phyloP scores from a whole-genome alignment of 2,797 vertebrate genomes.

The Tenualosa ilisha region DNA sequence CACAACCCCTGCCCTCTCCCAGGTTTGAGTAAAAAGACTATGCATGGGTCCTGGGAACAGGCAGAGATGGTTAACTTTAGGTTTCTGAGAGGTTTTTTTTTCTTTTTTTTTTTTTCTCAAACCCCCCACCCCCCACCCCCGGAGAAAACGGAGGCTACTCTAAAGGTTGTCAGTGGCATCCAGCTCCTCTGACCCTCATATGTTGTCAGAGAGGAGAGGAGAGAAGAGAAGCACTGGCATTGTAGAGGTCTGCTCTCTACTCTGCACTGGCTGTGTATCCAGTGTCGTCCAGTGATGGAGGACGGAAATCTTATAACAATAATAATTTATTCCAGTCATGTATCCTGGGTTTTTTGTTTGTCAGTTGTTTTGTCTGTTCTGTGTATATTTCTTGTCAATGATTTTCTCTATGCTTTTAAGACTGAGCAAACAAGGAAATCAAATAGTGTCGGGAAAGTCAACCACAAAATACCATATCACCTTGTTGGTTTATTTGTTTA shows the following conservation, averaged over 20 bases:
- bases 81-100: background rate
- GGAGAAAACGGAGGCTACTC: background rate
- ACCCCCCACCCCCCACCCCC: too few relatives aligned
- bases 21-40: conserved; percentile 31
- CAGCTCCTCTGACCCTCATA: conserved; percentile 32
- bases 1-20: conserved; percentile 21
- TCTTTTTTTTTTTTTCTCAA: background rate
- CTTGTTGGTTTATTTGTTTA: background rate
- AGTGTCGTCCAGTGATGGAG: background rate
- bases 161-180: background rate
- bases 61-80: conserved; percentile 28
- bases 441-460: conserved; percentile 32
- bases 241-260: conserved; percentile 50
- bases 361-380: conserved; percentile 41
- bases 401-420: conserved; percentile 51
- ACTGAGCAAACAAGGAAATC: conserved; percentile 52
- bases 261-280: conserved; percentile 55
- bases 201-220: conserved; percentile 48
- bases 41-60: conserved; percentile 34
- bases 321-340: conserved; percentile 69
- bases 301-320: conserved; percentile 50
- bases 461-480: background rate
- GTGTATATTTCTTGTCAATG: conserved; percentile 16
- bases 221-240: conserved; percentile 65
- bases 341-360: conserved; percentile 55